Conservation (phyloP, 2,113 vertebrate species). For the Rhinoderma darwinii region DNA sequence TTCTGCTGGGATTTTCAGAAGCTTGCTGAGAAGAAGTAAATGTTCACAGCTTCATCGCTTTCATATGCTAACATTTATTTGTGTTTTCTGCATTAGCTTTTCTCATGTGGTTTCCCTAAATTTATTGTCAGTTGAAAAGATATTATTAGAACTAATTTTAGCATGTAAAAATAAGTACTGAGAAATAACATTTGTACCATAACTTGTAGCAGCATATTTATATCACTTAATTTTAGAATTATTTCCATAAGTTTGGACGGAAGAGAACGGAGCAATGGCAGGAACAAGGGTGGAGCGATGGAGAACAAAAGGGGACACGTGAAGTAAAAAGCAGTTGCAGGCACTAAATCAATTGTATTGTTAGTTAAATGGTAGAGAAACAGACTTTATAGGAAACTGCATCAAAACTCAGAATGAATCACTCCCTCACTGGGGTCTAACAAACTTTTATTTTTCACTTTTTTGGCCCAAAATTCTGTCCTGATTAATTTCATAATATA, state of each 20-base stretch:
- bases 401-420: too few relatives aligned
- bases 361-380: too few relatives aligned
- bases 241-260: neutral
- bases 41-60: slow-evolving; percentile 47
- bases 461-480: too few relatives aligned
- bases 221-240: neutral
- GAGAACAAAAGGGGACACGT: neutral
- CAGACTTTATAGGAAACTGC: too few relatives aligned
- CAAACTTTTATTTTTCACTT: too few relatives aligned
- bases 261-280: neutral
- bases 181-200: neutral
- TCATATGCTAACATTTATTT: slow-evolving; percentile 25
- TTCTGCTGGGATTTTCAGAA: slow-evolving; percentile 38
- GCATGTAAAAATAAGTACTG: neutral
- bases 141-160: slow-evolving; percentile 12
- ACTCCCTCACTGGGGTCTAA: too few relatives aligned
- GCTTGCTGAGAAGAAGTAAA: slow-evolving; percentile 47
- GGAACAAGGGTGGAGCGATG: neutral
- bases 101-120: slow-evolving; percentile 27
- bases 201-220: neutral
- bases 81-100: slow-evolving; percentile 28
- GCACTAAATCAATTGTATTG: too few relatives aligned
- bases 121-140: neutral
- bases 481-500: too few relatives aligned
- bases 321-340: neutral